Base-by-base conservation (phyloP, 2,888 invertebrate genomes). In the Hypselothyrea guttata region DNA sequence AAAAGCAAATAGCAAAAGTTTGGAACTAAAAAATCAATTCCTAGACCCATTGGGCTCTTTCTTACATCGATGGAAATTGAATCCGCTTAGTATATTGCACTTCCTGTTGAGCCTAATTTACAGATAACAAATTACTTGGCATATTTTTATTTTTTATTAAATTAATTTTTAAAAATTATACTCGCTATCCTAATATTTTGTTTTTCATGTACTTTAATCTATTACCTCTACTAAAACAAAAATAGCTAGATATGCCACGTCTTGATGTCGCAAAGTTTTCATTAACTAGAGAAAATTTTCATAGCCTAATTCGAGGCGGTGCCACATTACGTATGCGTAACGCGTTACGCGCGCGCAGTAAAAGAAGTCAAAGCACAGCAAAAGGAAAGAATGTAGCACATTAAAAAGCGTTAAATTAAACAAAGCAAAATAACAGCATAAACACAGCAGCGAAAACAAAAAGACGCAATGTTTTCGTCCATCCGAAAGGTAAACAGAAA, bases 251-350 rank as follows among this genome's bases (percentile, higher is more conserved):
- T 37, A 30, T 2, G 8, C n/a, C 9, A n/a, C n/a, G 9, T 18
- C 15, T 38, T 15, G 18, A 41, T 33, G 30, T 1, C 31, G 40
- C 63, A 54, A 57, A 62, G 59, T 57, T 65, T 75, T 71, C 64
- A 77, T 68, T 68, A 79, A 58, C 58, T 41, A 38, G 34, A 28
- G 30, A 58, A 59, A 57, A 71, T 49, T 82, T 77, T 67, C 62
- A 59, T 63, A 61, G 77, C 81, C 73, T 79, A 75, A 79, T 79
- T 75, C 61, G 53, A 49, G 59, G 62, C 74, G 55, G 16, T 42
- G 28, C 2, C 27, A 45, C 37, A 76, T 76, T 84, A 81, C 77
- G 74, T 84, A 84, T 78, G 84, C 79, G 61, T 15, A 54, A 60
- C 76, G 65, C 68, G 77, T 71, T 68, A 51, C 61, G 57, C 56